These are phyloP conservation scores for Pseudorhiza aurosa DNA, from an alignment of 30 jellyfish, hydroid and myxozoan species.

Conservation along the genomic window DNA sequence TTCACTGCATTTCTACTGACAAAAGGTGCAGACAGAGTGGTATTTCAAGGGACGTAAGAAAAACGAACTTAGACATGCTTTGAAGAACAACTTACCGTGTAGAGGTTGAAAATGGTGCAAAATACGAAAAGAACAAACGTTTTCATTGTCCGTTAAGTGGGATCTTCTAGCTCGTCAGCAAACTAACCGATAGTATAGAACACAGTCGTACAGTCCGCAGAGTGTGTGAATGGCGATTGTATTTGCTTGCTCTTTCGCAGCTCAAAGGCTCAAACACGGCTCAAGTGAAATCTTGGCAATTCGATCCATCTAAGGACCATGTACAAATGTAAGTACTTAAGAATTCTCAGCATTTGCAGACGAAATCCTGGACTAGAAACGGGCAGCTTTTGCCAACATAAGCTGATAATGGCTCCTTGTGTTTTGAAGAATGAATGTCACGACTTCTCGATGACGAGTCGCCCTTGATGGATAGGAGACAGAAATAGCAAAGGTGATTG, in stretches of 20 bases:
- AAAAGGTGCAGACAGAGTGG: too few species aligned
- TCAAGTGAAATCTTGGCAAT: background rate
- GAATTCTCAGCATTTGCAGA: slow-evolving; percentile 50
- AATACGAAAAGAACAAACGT: background rate
- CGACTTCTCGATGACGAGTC: slow-evolving; percentile 23
- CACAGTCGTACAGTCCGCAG: background rate
- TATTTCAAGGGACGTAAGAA: too few species aligned
- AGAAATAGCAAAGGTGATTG: slow-evolving; percentile 44
- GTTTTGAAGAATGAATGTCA: slow-evolving; percentile 15
- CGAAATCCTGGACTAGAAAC: slow-evolving; percentile 30
- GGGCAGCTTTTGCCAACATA: slow-evolving; percentile 5
- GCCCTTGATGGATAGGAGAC: slow-evolving; percentile 49
- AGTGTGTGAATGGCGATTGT: slow-evolving; percentile 15
- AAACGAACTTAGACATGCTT: too few species aligned
- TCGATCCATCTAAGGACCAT: slow-evolving; percentile 9
- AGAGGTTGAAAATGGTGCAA: background rate
- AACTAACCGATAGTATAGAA: background rate
- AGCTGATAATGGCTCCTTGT: slow-evolving; percentile 39
- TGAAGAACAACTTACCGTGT: background rate
- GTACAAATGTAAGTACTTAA: background rate
- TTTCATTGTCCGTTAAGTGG: background rate
- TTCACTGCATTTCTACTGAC: too few species aligned
- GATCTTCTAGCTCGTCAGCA: background rate
- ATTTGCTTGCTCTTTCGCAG: slow-evolving; percentile 4
- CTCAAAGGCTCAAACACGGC: slow-evolving; percentile 21